Evolutionary conservation across 2,113 vertebrate species (phyloP).

Genomic region (Anser brachyrhynchus): DNA sequence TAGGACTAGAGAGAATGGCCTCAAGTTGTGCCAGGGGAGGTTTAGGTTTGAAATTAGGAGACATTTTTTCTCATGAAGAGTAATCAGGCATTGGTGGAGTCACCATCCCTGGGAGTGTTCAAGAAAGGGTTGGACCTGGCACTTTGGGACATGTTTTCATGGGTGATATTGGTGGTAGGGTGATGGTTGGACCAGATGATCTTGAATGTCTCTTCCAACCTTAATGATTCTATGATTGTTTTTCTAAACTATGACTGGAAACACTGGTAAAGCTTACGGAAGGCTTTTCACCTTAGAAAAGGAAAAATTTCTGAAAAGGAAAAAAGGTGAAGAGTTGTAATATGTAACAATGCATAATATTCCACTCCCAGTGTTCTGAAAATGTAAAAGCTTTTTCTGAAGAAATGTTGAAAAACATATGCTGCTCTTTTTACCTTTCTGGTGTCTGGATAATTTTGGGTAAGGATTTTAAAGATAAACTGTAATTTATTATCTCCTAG

Average conservation of each 20-base stretch:
- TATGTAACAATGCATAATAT: not conserved
- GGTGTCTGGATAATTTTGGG: slow-evolving; percentile 25
- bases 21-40: no score
- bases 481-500: slow-evolving; percentile 38
- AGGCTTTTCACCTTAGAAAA: not conserved
- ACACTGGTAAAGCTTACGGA: not conserved
- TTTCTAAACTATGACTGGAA: not conserved
- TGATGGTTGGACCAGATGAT: no score
- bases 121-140: no score
- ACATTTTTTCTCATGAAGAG: no score
- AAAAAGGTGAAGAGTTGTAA: not conserved
- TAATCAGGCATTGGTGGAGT: no score
- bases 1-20: no score
- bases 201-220: no score
- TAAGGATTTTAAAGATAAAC: slow-evolving; percentile 24
- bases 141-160: no score
- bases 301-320: not conserved
- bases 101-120: no score
- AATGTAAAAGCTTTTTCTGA: not conserved
- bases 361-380: not conserved
- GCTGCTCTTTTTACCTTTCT: slow-evolving; percentile 37
- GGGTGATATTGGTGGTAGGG: no score
- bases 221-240: not conserved
- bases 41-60: no score
- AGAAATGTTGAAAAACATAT: slow-evolving; percentile 35